Base-by-base conservation (phyloP, 2,888 invertebrate species). In the Euzetes globulus region DNA sequence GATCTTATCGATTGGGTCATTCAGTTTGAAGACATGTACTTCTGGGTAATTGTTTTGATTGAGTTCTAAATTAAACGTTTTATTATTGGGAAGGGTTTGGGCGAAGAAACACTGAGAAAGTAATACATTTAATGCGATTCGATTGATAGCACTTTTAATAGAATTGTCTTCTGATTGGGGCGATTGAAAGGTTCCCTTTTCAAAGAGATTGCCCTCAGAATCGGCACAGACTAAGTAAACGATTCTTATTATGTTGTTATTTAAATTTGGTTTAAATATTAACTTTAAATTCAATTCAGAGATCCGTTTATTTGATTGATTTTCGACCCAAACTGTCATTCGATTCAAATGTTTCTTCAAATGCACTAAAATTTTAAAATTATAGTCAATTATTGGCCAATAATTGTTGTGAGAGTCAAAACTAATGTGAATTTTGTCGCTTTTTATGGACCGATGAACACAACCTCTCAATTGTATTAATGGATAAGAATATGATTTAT, bases 31-130 rank as follows among this genome's bases (percentile, higher is more conserved):
- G 73, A 90, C 83, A 79, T 88, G 84, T 80, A 93, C 93, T 79
- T 87, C 86, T 19, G 82, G 82, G 37, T 80, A 77, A 2, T 85
- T 83, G 77, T 87, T 86, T 5, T 88, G 82, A 80, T 88, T 86
- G 78, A 81, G 81, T n/a, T 87, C 85, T 81, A 91, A 90, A 29
- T 94, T 82, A 83, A 96, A 96, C 1, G 94, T 91, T 84, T 90
- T 89, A 78, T 89, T 88, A 82, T 93, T 91, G 78, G 87, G 86
- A 29, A 96, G 83, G 82, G 93, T 94, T 83, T 95, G 93, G 0
- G 92, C 92, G 77, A 91, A 90, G 78, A 95, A 85, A 76, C 90
- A 88, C 84, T 96, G 96, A 76, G 95, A 87, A 72, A 96, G 84
- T 80, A 90, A 88, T 15, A 90, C 87, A 68, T 90, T 90, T 7